Evolutionary conservation across 2,888 invertebrate genomes (phyloP).

Genomic region (Desoria tigrina): DNA sequence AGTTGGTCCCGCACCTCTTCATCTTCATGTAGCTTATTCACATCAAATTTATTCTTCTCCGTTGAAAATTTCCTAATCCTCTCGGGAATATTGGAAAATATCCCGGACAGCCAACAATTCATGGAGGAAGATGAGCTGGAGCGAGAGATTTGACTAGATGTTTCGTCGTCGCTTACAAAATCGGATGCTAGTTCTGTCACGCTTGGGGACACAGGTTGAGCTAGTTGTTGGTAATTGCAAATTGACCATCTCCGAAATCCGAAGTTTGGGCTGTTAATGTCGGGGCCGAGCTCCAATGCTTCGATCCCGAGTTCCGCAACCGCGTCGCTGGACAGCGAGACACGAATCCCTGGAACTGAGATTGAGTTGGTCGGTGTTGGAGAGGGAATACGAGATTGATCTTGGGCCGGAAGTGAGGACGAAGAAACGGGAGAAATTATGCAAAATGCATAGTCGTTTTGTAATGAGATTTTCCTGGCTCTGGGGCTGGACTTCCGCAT

Average conservation of each 20-base stretch:
- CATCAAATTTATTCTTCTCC: slow-evolving; percentile 34
- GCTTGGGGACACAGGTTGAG: slow-evolving; percentile 26
- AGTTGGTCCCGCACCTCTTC: slow-evolving; percentile 35
- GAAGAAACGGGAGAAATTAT: slow-evolving; percentile 41
- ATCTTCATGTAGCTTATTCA: slow-evolving; percentile 23
- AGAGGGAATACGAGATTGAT: background rate
- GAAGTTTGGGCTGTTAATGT: slow-evolving; percentile 5
- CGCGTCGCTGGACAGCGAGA: too few species aligned
- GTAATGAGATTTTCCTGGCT: slow-evolving; percentile 38
- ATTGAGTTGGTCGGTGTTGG: background rate
- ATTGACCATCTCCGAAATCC: slow-evolving; percentile 44
- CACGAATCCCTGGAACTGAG: background rate
- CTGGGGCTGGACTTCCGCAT: background rate
- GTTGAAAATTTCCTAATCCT: slow-evolving; percentile 38
- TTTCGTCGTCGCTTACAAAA: slow-evolving; percentile 39
- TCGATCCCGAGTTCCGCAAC: too few species aligned
- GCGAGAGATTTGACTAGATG: background rate
- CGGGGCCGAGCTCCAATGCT: background rate
- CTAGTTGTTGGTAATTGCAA: slow-evolving; percentile 39
- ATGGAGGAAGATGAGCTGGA: slow-evolving; percentile 13
- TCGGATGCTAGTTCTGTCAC: slow-evolving; percentile 35
- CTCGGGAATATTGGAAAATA: slow-evolving; percentile 34
- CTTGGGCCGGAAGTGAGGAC: slow-evolving; percentile 16
- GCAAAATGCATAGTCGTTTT: slow-evolving; percentile 45
- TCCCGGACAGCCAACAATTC: slow-evolving; percentile 32